Evolutionary conservation across 2,888 invertebrate genomes (phyloP).

Genomic region (Andrena fulva): DNA sequence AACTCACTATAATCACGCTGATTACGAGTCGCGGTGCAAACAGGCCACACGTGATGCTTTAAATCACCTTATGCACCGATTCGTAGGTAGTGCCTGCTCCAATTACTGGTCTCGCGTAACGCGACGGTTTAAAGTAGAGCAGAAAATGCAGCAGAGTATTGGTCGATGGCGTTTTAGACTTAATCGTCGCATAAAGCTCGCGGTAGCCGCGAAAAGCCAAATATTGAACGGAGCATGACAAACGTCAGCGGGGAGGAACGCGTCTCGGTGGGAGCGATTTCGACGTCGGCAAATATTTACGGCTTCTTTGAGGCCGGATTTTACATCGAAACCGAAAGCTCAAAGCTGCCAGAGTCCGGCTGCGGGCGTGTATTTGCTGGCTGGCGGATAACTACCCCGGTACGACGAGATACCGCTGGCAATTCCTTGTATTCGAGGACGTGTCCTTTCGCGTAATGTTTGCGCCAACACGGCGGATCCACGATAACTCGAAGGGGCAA

Average conservation of each 20-base stretch:
- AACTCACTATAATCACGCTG: too few relatives aligned
- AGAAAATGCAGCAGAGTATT: neutral
- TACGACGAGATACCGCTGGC: neutral
- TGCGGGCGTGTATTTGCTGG: slow-evolving; percentile 25
- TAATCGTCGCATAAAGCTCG: slow-evolving; percentile 25
- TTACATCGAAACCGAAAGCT: slow-evolving; percentile 28
- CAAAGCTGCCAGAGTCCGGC: slow-evolving; percentile 12
- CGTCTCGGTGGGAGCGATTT: slow-evolving; percentile 22
- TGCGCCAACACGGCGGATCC: neutral
- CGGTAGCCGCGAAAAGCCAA: slow-evolving; percentile 39
- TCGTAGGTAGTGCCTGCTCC: neutral
- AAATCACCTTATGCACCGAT: neutral
- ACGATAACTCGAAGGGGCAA: neutral
- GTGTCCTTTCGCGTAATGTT: neutral
- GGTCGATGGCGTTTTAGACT: neutral
- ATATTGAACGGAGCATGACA: slow-evolving; percentile 45
- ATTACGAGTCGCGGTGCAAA: neutral
- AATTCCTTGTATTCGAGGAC: neutral
- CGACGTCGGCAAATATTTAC: slow-evolving; percentile 57
- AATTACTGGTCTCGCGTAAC: neutral
- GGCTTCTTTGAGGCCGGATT: slow-evolving; percentile 32
- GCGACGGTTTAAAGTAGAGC: neutral
- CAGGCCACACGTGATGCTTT: neutral
- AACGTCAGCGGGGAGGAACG: slow-evolving; percentile 39
- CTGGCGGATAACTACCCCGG: slow-evolving; percentile 14